Evolutionary conservation across 2,113 vertebrate species (phyloP), one percentile per base, ranked within the genome.

Genomic region (Clupea harengus): DNA sequence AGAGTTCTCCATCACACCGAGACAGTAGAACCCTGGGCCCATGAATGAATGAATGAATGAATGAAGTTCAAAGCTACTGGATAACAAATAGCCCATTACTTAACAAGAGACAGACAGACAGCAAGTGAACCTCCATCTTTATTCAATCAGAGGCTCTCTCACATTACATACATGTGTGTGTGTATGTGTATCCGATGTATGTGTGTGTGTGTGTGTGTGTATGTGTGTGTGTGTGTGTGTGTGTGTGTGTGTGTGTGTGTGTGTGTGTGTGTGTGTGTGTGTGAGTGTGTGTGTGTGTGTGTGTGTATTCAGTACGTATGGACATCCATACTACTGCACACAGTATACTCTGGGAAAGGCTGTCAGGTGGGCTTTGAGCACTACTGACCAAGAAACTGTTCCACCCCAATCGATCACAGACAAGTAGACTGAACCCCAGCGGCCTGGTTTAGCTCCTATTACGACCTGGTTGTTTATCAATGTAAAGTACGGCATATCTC

Each of bases 31-130:
- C 52, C 54, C 47, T 78, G 4, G 0, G 13, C 52, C 67, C 80
- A 85, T 49, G 52, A 84, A 85, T 80, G 0, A n/a, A n/a, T n/a
- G n/a, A n/a, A n/a, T n/a, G n/a, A n/a, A n/a, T n/a, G n/a, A n/a
- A n/a, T n/a, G n/a, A n/a, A 18, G 84, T 88, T 92, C 90, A 90
- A 93, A 91, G 90, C 64, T 6, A 64, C 22, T 25, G n/a, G 2
- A 85, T 80, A 88, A 88, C 90, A 88, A 91, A 89, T 88, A 52
- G 18, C 72, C 86, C 72, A 72, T 86, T 88, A 85, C 87, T 89
- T 90, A 90, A 60, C 22, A 60, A 6, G 20, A 60, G 54, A 22
- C 54, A 60, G 54, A 22, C 54, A 60, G 54, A 60, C 81, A 57
- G 50, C 81, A 22, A 57, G 54, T 6, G 2, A 57, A 57, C 22